Percentiles rank a stretch among this genome's conserved stretches.
phyloP scores from a whole-genome alignment of 2,113 vertebrate genomes.

The Dicrurus megarhynchus region DNA sequence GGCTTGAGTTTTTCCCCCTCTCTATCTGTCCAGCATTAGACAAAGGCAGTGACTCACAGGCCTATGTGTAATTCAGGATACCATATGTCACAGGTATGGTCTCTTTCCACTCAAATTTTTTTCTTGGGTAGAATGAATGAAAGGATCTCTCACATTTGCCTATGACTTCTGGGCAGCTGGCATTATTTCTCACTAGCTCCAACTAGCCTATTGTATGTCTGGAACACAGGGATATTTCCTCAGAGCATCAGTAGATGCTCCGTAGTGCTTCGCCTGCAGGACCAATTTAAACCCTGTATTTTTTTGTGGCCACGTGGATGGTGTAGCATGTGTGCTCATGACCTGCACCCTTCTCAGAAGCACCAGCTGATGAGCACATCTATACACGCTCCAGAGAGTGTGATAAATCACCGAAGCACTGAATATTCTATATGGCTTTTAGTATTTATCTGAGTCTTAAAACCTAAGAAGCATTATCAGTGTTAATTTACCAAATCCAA shows the following conservation, averaged over 20 bases:
- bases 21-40: background rate
- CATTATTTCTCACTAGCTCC: background rate
- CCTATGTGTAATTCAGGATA: background rate
- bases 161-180: background rate
- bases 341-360: background rate
- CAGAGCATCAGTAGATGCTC: background rate
- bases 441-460: background rate
- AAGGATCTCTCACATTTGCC: background rate
- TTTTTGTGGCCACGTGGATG: background rate
- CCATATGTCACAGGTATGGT: background rate
- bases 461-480: background rate
- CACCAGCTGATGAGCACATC: background rate
- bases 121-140: background rate
- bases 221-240: background rate
- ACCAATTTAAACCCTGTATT: too few relatives aligned
- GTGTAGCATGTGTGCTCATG: background rate
- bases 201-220: background rate
- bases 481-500: background rate
- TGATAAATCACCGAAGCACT: fast-evolving
- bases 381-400: background rate
- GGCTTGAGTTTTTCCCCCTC: background rate
- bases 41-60: background rate
- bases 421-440: background rate
- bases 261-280: background rate
- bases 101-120: background rate